Base-by-base conservation (phyloP, 2,797 vertebrate species). In the Chelidonichthys spinosus region DNA sequence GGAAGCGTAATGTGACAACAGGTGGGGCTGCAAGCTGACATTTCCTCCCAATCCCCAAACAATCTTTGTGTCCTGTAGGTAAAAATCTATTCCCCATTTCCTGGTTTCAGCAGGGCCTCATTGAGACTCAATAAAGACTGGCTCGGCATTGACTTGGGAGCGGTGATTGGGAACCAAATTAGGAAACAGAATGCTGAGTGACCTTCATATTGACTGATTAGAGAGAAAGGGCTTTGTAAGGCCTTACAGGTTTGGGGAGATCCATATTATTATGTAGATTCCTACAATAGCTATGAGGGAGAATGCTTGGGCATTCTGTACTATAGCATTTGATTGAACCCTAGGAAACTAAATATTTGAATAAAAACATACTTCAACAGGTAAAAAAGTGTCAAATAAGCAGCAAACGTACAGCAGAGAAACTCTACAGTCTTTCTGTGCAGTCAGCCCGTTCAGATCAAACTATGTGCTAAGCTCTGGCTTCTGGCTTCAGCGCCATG, bases 1-100 rank as follows among this genome's bases (percentile, higher is more conserved):
- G 0, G 47, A 72, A 56, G 72, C 68, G 40, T 52, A 55, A 53
- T 47, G 72, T 47, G 35, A 74, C 68, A 25, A 52, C 39, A 33
- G 76, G 69, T 6, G 52, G 25, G 53, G 33, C 55, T 52, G 33
- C 42, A 58, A 62, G 50, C 52, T 69, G 80, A 78, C 35, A 71
- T 80, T 76, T 82, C 78, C 65, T 59, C 35, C 69, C 7, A 63
- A 74, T 62, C 35, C 55, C 36, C 11, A 63, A 72, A 82, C 47
- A 65, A 25, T 25, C 71, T 70, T 68, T 11, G 14, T 72, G 43
- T 13, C 72, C 65, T 61, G 79, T 52, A 47, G 73, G 56, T 66
- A 84, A 86, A 86, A 91, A 90, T 85, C 82, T 69, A 89, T 89
- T 84, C 25, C 66, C 62, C 46, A 67, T 83, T 90, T 91, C 79